phyloP scores from a whole-genome alignment of 2,888 invertebrate genomes.

The Standfussiana lucernea region DNA sequence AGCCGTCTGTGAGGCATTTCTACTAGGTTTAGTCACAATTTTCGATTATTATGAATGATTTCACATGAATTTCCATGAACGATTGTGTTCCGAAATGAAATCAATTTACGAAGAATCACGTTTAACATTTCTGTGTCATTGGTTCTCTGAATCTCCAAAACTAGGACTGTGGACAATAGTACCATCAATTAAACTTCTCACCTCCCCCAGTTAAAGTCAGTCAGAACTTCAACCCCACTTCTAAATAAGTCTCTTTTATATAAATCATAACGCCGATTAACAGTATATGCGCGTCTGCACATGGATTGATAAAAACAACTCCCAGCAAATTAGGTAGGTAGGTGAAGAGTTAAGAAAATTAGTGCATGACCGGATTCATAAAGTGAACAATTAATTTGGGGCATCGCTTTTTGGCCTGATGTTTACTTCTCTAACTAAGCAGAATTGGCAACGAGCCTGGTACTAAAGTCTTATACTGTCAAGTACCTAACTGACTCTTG shows the following conservation, averaged over 20 bases:
- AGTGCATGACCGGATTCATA: background rate
- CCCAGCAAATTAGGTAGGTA: background rate
- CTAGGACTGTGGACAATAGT: constrained; percentile 13
- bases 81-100: constrained; percentile 53
- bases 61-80: constrained; percentile 53
- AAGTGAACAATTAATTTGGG: background rate
- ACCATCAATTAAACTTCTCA: constrained; percentile 9
- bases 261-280: background rate
- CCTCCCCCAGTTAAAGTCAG: background rate
- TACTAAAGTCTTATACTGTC: constrained; percentile 23
- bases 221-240: background rate
- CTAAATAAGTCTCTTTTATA: background rate
- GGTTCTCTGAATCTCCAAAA: constrained; percentile 33
- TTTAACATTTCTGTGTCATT: constrained; percentile 48
- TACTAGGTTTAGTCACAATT: constrained; percentile 61
- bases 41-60: constrained; percentile 64
- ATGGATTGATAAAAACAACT: background rate
- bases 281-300: background rate
- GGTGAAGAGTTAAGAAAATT: constrained; percentile 12
- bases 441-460: constrained; percentile 40
- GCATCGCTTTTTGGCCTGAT: constrained; percentile 38
- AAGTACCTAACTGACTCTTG: constrained; percentile 37
- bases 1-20: constrained; percentile 38
- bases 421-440: constrained; percentile 28
- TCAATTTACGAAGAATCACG: constrained; percentile 55